These are phyloP conservation scores for Channa striata DNA, from an alignment of 2,797 vertebrate species.

Conservation along the genomic window DNA sequence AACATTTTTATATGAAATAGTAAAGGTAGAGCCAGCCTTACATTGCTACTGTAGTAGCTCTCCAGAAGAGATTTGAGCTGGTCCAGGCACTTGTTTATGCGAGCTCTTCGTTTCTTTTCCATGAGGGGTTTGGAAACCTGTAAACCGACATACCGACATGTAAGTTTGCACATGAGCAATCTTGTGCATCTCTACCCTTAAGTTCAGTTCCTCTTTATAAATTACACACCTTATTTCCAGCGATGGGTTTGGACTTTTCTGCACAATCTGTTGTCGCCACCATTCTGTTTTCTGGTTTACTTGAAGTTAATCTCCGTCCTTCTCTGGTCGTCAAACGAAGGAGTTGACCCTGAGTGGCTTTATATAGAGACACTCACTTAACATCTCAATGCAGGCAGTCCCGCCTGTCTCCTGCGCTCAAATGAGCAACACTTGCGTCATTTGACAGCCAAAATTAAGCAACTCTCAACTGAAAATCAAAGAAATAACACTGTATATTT, in stretches of 20 bases:
- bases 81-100: constrained; percentile 91
- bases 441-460: constrained; percentile 39
- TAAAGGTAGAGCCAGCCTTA: constrained; percentile 56
- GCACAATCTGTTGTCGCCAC: constrained; percentile 73
- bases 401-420: constrained; percentile 64
- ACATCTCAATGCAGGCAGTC: constrained; percentile 87
- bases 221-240: constrained; percentile 78
- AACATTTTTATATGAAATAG: neutral
- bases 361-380: constrained; percentile 88
- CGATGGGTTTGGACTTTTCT: constrained; percentile 63
- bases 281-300: constrained; percentile 71
- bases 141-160: neutral
- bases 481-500: neutral
- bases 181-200: no score
- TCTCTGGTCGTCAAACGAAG: constrained; percentile 44
- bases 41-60: constrained; percentile 88
- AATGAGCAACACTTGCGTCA: constrained; percentile 57
- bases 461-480: constrained; percentile 6
- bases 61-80: constrained; percentile 89
- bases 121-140: constrained; percentile 93
- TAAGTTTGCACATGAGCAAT: neutral
- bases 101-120: constrained; percentile 92
- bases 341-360: constrained; percentile 66
- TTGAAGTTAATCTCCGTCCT: constrained; percentile 40
- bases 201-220: neutral